Conservation (phyloP, 2,888 invertebrate species). For the Cinara cedri region DNA sequence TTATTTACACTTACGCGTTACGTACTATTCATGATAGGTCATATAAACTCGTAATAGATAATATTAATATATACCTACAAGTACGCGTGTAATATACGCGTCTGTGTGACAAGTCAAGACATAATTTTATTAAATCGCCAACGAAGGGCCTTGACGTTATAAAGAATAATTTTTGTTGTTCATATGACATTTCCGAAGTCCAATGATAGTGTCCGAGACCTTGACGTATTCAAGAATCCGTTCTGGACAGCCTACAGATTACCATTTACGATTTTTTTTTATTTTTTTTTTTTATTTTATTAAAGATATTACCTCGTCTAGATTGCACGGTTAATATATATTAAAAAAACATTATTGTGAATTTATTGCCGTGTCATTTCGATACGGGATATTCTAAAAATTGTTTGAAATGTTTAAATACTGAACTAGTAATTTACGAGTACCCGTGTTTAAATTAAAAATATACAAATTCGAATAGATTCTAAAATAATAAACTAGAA, state of each 20-base stretch:
- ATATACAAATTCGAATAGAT: too few species aligned
- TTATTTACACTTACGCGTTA: constrained; percentile 1
- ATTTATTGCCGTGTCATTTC: constrained; percentile 26
- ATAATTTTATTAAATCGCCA: constrained; percentile 6
- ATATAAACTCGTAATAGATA: neutral
- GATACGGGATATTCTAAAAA: constrained; percentile 22
- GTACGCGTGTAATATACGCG: too few species aligned
- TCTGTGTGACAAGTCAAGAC: neutral
- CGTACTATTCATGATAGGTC: too few species aligned
- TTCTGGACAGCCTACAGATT: constrained; percentile 52
- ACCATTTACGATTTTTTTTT: constrained; percentile 45
- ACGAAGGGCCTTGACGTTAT: constrained; percentile 34
- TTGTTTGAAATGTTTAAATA: neutral
- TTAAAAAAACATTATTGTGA: constrained; percentile 26
- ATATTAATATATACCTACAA: neutral
- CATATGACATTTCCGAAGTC: constrained; percentile 51
- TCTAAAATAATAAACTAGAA: too few species aligned
- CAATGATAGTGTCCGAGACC: constrained; percentile 43
- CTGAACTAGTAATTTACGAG: too few species aligned
- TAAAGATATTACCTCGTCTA: constrained; percentile 48
- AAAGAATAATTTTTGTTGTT: constrained; percentile 39
- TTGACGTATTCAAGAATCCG: constrained; percentile 35
- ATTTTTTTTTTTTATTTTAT: constrained; percentile 43
- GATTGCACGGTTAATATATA: neutral
- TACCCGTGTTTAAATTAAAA: too few species aligned